phyloP scores from a whole-genome alignment of 2,797 vertebrate genomes.

The Chaunax sp. region DNA sequence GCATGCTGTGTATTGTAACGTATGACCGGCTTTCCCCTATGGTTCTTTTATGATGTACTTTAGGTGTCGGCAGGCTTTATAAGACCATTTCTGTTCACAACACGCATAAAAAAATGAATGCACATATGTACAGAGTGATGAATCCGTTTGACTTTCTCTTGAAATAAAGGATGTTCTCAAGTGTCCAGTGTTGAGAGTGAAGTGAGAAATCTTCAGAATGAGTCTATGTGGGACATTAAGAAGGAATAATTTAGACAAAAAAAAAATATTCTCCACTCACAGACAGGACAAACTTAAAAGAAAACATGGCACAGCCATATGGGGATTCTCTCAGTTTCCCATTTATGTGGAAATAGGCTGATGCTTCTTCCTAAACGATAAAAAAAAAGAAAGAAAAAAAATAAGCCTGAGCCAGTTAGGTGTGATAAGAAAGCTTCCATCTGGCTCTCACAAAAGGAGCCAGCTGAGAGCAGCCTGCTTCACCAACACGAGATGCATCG shows the following conservation, averaged over 20 bases:
- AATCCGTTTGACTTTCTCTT: constrained; percentile 14
- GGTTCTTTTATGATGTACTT: constrained; percentile 47
- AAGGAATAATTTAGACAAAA: constrained; percentile 24
- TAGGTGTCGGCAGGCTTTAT: constrained; percentile 23
- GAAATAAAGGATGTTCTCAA: constrained; percentile 15
- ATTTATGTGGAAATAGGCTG: constrained; percentile 66
- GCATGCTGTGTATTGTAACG: constrained; percentile 50
- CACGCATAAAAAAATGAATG: neutral
- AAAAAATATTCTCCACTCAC: constrained; percentile 5
- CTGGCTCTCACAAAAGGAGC: constrained; percentile 53
- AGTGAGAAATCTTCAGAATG: constrained; percentile 2
- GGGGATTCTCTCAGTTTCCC: constrained; percentile 37
- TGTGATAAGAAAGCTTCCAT: constrained; percentile 60
- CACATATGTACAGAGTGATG: neutral
- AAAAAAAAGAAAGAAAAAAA: constrained; percentile 23
- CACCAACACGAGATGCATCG: constrained; percentile 56
- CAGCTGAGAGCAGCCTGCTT: constrained; percentile 52
- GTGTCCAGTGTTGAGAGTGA: constrained; percentile 15
- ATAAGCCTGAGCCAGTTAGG: constrained; percentile 22
- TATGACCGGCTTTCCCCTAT: constrained; percentile 45
- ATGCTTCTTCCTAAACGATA: constrained; percentile 54
- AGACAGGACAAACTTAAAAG: constrained; percentile 25
- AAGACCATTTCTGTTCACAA: constrained; percentile 13
- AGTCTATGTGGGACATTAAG: constrained; percentile 1
- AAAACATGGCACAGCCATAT: constrained; percentile 6